These are phyloP conservation scores for Beroe ovata DNA, from an alignment of 37 sponge, comb jelly and placozoan genomes.

Conservation along the genomic window DNA sequence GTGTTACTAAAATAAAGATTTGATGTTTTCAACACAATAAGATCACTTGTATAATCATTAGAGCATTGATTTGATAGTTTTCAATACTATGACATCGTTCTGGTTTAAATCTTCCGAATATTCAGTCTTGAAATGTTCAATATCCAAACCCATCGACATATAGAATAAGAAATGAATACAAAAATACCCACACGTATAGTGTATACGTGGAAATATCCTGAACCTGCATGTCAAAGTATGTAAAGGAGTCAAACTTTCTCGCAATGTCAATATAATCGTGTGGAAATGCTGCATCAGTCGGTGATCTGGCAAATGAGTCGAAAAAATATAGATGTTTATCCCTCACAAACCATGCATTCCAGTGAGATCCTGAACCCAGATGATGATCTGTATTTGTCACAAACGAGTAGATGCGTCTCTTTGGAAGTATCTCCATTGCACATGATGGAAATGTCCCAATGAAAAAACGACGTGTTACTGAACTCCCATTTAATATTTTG, in stretches of 20 bases:
- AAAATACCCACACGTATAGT: constrained; percentile 18
- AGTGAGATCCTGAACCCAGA: not conserved
- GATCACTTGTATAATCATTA: not conserved
- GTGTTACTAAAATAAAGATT: too few relatives aligned
- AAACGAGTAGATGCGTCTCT: not conserved
- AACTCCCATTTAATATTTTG: not conserved
- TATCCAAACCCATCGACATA: not conserved
- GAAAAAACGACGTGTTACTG: not conserved
- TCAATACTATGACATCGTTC: not conserved
- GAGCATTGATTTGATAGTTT: not conserved
- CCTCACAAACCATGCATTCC: not conserved
- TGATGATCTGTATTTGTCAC: not conserved
- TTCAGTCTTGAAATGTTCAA: not conserved
- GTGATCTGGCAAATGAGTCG: not conserved
- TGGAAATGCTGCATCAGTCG: not conserved
- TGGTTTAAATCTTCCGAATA: not conserved
- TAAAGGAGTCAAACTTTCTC: not conserved
- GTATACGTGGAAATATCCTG: not conserved
- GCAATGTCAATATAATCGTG: not conserved
- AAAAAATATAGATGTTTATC: not conserved
- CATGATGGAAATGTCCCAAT: constrained; percentile 39
- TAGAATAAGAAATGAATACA: not conserved
- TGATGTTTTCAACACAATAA: too few relatives aligned
- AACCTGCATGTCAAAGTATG: not conserved
- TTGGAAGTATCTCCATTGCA: not conserved